Base-by-base conservation (phyloP, 2,113 vertebrate genomes). In the Cololabis saira region DNA sequence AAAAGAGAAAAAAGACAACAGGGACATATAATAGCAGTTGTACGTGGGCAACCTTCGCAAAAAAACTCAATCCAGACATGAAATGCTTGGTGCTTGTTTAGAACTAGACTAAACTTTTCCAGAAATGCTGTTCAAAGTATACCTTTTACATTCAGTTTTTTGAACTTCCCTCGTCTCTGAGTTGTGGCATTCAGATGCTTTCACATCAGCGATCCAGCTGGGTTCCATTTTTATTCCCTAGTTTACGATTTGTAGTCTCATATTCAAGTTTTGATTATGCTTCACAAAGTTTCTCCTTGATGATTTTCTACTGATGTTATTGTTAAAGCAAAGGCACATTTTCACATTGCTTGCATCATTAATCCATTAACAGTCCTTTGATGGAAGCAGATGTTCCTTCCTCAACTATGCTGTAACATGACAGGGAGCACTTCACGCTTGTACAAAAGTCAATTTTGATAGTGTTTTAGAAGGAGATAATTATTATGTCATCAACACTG, bases 191-290 rank as follows among this genome's bases (percentile, higher is more conserved):
- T 79, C 17, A 33, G 57, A 54, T 64, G 59, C 52, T 73, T 59
- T 82, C 73, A 83, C 58, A 75, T 78, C 75, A 74, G 21, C 22
- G 63, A 59, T 65, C 51, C 53, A 73, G 71, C 70, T 54, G 33
- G 33, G 33, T 7, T 37, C 5, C 3, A 13, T 7, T 6, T 15
- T 41, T 40, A 10, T 40, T 16, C 33, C 6, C 33, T 7, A 37
- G 1, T 37, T 37, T 37, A 37, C 33, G 5, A 37, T 3, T 37
- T 68, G 24, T 69, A 65, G 54, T 68, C 14, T 37, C 52, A 24
- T 10, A 10, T 62, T 73, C 22, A 37, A 13, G 10, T 59, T 71
- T 50, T 58, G 7, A 50, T 40, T 37, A 11, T n/a, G 4, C 51
- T 54, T 40, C 22, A 76, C 12, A 65, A 41, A 24, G n/a, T 55